phyloP scores from a whole-genome alignment of 2,113 vertebrate species.

The Sebastes schlegelii region DNA sequence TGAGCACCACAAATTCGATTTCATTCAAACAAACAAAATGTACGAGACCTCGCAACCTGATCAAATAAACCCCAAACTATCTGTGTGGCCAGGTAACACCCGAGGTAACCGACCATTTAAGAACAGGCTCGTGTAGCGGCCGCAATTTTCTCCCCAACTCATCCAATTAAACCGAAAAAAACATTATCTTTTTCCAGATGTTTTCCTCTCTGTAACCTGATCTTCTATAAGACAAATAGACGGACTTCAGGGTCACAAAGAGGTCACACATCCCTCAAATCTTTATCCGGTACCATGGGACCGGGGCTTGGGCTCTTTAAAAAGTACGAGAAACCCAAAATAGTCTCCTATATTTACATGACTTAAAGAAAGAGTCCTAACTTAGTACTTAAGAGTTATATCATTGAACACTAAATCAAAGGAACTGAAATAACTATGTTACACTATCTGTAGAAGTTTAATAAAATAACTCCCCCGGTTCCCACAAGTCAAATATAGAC shows the following conservation, averaged over 20 bases:
- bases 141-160: not conserved
- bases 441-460: not conserved
- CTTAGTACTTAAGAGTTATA: not conserved
- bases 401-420: not conserved
- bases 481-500: conserved; percentile 3
- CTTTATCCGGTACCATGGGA: not conserved
- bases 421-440: not conserved
- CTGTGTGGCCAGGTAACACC: not conserved
- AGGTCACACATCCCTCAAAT: not conserved
- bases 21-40: not conserved
- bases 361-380: not conserved
- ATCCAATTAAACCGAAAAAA: too few species aligned
- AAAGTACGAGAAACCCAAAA: not conserved
- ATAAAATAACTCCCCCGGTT: not conserved
- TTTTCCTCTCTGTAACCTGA: not conserved
- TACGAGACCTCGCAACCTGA: not conserved
- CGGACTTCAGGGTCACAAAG: not conserved
- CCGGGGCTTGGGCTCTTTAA: not conserved
- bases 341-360: not conserved
- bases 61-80: not conserved
- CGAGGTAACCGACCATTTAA: not conserved
- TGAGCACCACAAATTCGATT: not conserved
- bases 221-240: conserved; percentile 12
- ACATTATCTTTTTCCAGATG: not conserved
- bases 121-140: not conserved